Evolutionary conservation across 1,140 invertebrate species (phyloP).

Genomic region (Atta texana): DNA sequence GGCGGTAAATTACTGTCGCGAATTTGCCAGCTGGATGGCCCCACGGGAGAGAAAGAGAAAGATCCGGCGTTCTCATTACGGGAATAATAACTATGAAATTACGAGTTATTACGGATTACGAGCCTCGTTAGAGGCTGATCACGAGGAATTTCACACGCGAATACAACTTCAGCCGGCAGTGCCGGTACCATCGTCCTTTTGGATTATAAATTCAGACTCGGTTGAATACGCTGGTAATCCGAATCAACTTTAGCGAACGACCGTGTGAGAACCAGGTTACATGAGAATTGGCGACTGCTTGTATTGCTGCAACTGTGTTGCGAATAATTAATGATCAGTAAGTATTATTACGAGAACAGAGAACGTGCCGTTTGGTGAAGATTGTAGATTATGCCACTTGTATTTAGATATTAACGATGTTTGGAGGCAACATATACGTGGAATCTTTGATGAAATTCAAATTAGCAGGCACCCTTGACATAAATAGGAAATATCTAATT

Average conservation of each 20-base stretch:
- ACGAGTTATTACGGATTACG: conserved; percentile 56
- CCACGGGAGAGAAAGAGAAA: background rate
- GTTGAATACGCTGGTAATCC: conserved; percentile 21
- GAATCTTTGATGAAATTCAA: conserved; percentile 46
- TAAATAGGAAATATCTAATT: conserved; percentile 49
- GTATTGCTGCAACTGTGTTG: background rate
- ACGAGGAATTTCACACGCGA: conserved; percentile 49
- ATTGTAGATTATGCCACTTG: background rate
- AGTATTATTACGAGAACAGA: conserved; percentile 26
- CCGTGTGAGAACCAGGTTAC: background rate
- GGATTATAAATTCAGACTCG: conserved; percentile 25
- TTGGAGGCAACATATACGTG: background rate
- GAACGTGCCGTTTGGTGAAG: background rate
- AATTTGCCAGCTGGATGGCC: conserved; percentile 15
- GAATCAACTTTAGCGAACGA: conserved; percentile 23
- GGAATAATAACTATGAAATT: conserved; percentile 57
- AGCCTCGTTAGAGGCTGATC: conserved; percentile 44
- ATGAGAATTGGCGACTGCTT: background rate
- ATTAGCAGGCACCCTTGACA: conserved; percentile 42
- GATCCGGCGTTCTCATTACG: conserved; percentile 23
- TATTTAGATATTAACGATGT: background rate
- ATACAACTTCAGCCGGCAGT: background rate
- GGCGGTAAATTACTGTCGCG: conserved; percentile 33
- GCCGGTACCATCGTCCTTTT: background rate
- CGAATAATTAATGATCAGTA: conserved; percentile 43